phyloP scores from a whole-genome alignment of 2,888 invertebrate species.

The Polyommatus iphigenia region DNA sequence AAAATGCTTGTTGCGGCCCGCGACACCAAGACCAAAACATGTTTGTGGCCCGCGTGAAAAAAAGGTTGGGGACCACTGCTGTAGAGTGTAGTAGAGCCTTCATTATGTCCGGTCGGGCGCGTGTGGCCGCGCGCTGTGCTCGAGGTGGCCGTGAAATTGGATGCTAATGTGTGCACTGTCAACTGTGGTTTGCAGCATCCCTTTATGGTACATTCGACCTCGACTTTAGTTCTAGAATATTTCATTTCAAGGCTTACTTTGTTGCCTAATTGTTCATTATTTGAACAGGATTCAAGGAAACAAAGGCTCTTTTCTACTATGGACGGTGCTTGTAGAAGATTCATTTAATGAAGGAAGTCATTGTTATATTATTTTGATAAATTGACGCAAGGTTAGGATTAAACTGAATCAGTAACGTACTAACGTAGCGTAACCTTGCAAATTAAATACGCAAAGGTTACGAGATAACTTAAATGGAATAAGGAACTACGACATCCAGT shows the following conservation, averaged over 20 bases:
- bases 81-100: not conserved
- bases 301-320: not conserved
- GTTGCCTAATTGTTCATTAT: not conserved
- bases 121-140: slow-evolving; percentile 28
- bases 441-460: not conserved
- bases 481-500: not conserved
- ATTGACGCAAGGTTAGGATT: not conserved
- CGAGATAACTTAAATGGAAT: not conserved
- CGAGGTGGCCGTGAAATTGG: slow-evolving; percentile 36
- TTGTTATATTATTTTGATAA: not conserved
- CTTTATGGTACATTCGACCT: not conserved
- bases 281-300: not conserved
- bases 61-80: no score
- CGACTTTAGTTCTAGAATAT: not conserved
- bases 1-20: no score
- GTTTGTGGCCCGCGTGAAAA: no score
- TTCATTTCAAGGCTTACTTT: not conserved
- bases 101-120: not conserved
- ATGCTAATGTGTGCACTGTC: slow-evolving; percentile 34
- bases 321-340: not conserved
- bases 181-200: not conserved
- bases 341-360: not conserved
- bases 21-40: no score
- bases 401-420: not conserved
- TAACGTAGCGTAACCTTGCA: not conserved